Conservation (phyloP, 2,113 vertebrate genomes). For the Neolamprologus sp. region DNA sequence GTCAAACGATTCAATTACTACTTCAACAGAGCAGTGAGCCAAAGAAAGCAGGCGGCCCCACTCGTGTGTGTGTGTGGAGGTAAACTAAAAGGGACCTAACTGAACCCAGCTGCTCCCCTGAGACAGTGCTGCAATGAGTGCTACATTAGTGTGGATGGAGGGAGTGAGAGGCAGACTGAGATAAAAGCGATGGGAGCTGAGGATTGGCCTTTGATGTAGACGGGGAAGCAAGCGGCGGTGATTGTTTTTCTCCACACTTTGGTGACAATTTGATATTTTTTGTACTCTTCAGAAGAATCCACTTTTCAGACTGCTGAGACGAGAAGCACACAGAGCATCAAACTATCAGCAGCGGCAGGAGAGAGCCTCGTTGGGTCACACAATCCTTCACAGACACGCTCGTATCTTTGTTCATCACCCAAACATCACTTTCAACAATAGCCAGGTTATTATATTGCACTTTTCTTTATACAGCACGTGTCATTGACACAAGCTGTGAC, state of each 20-base stretch:
- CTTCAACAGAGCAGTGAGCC: slow-evolving; percentile 11
- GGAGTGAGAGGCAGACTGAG: not conserved
- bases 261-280: slow-evolving; percentile 25
- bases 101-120: slow-evolving; percentile 59
- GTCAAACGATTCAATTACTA: slow-evolving; percentile 51
- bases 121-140: slow-evolving; percentile 23
- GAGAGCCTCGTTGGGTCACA: not conserved
- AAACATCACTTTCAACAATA: not conserved
- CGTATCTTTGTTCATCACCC: not conserved
- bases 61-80: not conserved
- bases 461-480: not conserved
- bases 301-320: not conserved
- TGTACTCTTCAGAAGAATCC: not conserved
- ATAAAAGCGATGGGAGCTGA: not conserved
- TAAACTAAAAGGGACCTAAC: slow-evolving; percentile 41
- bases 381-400: not conserved
- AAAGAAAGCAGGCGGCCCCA: slow-evolving; percentile 17
- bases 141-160: slow-evolving; percentile 36
- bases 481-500: not conserved
- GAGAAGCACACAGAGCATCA: not conserved
- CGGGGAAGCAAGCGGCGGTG: not conserved
- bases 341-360: not conserved
- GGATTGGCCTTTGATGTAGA: not conserved
- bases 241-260: slow-evolving; percentile 2
- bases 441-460: not conserved